Evolutionary conservation across 2,797 vertebrate species (phyloP).

Genomic region (Gastrophryne carolinensis): DNA sequence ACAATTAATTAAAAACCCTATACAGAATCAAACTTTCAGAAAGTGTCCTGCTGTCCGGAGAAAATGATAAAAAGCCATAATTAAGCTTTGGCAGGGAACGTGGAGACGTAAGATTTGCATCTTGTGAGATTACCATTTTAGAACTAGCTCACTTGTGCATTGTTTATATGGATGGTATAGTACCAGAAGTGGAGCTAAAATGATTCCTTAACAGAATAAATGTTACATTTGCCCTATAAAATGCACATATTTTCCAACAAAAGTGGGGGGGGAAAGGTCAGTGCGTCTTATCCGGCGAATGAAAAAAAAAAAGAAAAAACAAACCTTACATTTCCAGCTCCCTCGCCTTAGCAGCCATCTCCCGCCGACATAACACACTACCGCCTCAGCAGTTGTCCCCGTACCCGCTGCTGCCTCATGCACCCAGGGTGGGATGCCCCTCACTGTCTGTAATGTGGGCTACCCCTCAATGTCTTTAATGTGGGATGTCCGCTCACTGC

Average conservation of each 20-base stretch:
- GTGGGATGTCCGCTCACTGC: no score
- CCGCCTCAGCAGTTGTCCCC: no score
- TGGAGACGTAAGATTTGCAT: constrained; percentile 34
- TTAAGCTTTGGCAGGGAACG: constrained; percentile 49
- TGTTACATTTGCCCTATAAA: no score
- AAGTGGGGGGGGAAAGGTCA: no score
- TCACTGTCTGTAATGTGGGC: no score
- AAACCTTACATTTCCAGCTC: not conserved
- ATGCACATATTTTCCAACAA: not conserved
- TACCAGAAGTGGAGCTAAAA: not conserved
- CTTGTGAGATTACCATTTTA: constrained; percentile 43
- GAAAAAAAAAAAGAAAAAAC: not conserved
- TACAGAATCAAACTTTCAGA: constrained; percentile 16
- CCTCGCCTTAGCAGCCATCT: no score
- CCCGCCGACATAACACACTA: not conserved
- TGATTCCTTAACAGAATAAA: no score
- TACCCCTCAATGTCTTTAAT: no score
- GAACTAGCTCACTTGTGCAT: constrained; percentile 23
- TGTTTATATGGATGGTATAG: constrained; percentile 6
- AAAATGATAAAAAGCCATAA: constrained; percentile 48
- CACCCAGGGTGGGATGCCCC: no score
- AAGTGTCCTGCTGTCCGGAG: constrained; percentile 44
- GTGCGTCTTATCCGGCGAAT: not conserved
- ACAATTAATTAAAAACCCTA: no score
- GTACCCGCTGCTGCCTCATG: no score